Evolutionary conservation across 2,888 invertebrate genomes (phyloP), one percentile per base, ranked within the genome.

Genomic region (Isoperla grammatica): DNA sequence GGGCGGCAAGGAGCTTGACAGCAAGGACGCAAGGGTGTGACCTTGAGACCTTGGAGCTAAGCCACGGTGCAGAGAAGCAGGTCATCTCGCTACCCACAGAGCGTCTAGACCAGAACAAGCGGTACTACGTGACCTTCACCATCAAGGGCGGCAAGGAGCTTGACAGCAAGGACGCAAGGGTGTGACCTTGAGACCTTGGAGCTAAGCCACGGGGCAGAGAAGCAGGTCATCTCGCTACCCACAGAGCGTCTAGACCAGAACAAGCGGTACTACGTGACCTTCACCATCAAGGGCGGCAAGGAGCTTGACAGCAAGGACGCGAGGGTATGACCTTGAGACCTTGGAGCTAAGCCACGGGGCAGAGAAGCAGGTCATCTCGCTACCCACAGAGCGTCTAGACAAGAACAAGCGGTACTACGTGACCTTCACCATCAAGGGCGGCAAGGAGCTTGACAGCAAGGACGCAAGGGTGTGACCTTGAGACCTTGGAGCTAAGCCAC

Each of bases 341-440:
- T 78, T 94, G 65, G 91, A 93, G 74, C 81, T 94, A 57, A 88
- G 87, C 57, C 90, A 91, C 68, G 92, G 92, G 43, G 84, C 85
- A 59, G 90, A 89, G 70, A 88, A 88, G 71, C 72, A 73, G 65
- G 81, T 93, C 65, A 92, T 93, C 71, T 87, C 91, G 68, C 79
- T 94, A 73, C 94, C 94, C 56, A 87, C 92, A 17, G 90, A 93
- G 70, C 86, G 84, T 72, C 76, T 94, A 68, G 92, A 94, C 73
- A 89, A 88, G 71, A 90, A 88, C 72, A 94, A 93, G 75, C 82
- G 90, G n/a, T n/a, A n/a, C n/a, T n/a, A n/a, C n/a, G n/a, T n/a
- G n/a, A n/a, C n/a, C n/a, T n/a, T n/a, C n/a, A n/a, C n/a, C n/a
- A n/a, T n/a, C n/a, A n/a, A n/a, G n/a, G n/a, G n/a, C n/a, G n/a